Evolutionary conservation across 1,140 invertebrate genomes (phyloP), one percentile per base, ranked within the genome.

Genomic region (Manduca sexta): DNA sequence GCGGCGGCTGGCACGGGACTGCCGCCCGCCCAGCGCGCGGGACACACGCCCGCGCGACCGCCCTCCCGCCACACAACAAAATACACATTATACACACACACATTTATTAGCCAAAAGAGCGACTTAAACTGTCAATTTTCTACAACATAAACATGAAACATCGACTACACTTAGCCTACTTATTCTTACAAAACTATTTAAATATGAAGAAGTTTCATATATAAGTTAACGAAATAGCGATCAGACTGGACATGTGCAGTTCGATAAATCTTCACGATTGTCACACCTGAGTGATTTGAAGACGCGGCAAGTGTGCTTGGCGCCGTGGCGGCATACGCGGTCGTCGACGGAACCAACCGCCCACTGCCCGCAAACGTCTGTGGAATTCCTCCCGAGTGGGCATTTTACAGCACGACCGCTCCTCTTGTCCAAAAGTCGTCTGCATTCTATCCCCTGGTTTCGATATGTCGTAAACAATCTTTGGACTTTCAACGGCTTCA

Each of bases 201-300:
- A 39, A n/a, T n/a, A n/a, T n/a, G n/a, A n/a, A n/a, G 3, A 7
- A 21, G 2, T 21, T 21, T 21, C 7, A 21, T 7, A 21, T 3
- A 21, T 21, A 21, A 21, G 7, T 7, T n/a, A n/a, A 21, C 21
- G 7, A 21, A 21, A 3, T 21, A 21, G 21, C 21, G 21, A 21
- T 21, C 2, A 7, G 21, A 21, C 21, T 21, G 21, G 7, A 21
- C 7, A 21, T 13, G 13, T 37, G 15, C 5, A 14, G 7, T 39
- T 39, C 17, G n/a, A 4, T 34, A 3, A 34, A 11, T 43, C 21
- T 29, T 43, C 40, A 12, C 31, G 31, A 51, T 40, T 39, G 38
- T 80, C 77, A 84, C 75, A 84, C 81, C 81, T 84, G 81, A 56
- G 79, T 83, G 53, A 81, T 77, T 61, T 83, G 78, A 47, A 82